phyloP scores from a whole-genome alignment of 2,797 vertebrate species.

The Streptopelia turtur region DNA sequence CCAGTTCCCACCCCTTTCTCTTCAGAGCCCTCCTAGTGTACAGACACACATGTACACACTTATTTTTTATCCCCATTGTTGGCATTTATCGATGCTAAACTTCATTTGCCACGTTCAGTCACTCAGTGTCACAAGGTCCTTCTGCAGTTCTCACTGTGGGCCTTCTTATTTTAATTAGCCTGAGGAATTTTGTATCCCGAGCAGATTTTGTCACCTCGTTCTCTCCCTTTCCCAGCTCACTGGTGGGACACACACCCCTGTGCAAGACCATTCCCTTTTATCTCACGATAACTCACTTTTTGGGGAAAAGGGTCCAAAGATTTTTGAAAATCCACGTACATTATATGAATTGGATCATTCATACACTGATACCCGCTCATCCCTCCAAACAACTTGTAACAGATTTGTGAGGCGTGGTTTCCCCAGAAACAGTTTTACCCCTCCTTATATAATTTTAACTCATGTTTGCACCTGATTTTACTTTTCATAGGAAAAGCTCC shows the following conservation, averaged over 20 bases:
- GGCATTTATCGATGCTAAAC: neutral
- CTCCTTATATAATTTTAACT: neutral
- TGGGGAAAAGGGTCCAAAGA: neutral
- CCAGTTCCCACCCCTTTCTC: neutral
- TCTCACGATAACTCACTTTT: neutral
- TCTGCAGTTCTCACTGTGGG: neutral
- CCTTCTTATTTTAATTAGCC: neutral
- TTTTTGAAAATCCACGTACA: neutral
- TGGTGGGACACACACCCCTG: neutral
- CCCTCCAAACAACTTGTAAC: neutral
- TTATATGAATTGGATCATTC: neutral
- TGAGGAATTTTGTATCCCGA: neutral
- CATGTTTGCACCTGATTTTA: neutral
- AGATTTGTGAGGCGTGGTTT: neutral
- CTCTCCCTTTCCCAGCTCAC: neutral
- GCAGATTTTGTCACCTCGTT: neutral
- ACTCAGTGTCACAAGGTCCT: neutral
- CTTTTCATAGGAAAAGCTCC: neutral
- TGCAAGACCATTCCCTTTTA: neutral
- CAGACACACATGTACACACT: neutral
- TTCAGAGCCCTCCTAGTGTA: neutral
- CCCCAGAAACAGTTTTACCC: neutral
- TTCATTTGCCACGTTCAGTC: neutral
- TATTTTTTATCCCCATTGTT: neutral
- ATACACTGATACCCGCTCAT: neutral